Evolutionary conservation across 2,113 vertebrate genomes (phyloP).

Genomic region (Phrynosoma platyrhinos): DNA sequence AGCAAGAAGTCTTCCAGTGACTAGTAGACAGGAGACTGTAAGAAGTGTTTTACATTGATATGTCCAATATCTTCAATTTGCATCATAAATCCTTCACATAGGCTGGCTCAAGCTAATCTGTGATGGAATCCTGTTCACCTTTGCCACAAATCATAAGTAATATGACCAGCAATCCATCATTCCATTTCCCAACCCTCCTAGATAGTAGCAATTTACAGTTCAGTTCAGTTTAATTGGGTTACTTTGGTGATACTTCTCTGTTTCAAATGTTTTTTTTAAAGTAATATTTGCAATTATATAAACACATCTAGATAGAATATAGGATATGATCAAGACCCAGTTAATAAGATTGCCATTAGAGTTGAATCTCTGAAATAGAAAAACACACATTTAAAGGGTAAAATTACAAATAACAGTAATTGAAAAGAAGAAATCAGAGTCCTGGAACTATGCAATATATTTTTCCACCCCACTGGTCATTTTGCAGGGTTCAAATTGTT

Average conservation of each 20-base stretch:
- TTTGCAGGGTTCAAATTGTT: slow-evolving; percentile 19
- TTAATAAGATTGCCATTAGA: slow-evolving; percentile 69
- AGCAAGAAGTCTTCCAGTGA: slow-evolving; percentile 69
- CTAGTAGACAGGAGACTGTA: slow-evolving; percentile 66
- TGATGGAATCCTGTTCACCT: slow-evolving; percentile 52
- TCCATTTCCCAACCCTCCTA: slow-evolving; percentile 58
- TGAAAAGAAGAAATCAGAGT: slow-evolving; percentile 46
- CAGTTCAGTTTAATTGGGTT: slow-evolving; percentile 72
- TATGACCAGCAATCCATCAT: slow-evolving; percentile 72
- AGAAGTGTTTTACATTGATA: slow-evolving; percentile 68
- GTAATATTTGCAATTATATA: slow-evolving; percentile 73
- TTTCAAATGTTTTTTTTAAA: slow-evolving; percentile 61
- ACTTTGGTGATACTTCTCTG: slow-evolving; percentile 67
- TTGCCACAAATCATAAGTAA: slow-evolving; percentile 63
- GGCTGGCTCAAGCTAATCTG: slow-evolving; percentile 71
- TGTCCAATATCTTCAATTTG: slow-evolving; percentile 73
- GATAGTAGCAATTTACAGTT: slow-evolving; percentile 65
- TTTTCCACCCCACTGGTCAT: neutral
- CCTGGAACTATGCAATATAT: slow-evolving; percentile 40
- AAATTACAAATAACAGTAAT: slow-evolving; percentile 66
- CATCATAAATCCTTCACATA: slow-evolving; percentile 73
- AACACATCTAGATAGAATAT: slow-evolving; percentile 56
- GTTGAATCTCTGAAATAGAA: slow-evolving; percentile 68
- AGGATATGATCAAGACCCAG: slow-evolving; percentile 69
- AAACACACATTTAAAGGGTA: slow-evolving; percentile 56